Conservation (phyloP, 2,113 vertebrate genomes). For the Protomyctophum bolini region DNA sequence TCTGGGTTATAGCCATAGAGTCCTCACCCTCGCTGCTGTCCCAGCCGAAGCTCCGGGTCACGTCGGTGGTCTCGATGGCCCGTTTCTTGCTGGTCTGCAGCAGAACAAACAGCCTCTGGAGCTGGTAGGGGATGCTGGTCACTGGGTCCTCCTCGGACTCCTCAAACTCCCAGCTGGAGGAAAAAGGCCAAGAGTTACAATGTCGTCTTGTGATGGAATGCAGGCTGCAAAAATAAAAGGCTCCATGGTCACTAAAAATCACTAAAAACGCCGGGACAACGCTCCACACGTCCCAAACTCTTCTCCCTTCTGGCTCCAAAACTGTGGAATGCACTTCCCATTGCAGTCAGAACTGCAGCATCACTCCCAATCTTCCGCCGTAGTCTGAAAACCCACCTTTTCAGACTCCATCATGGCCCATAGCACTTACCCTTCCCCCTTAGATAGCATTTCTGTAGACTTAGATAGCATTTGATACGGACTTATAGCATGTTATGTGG, state of each 20-base stretch:
- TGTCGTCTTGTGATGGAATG: not conserved
- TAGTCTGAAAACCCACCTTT: no score
- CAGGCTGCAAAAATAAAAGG: not conserved
- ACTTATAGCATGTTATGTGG: no score
- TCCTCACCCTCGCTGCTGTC: constrained; percentile 96
- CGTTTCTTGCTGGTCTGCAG: constrained; percentile 98
- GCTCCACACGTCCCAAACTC: no score
- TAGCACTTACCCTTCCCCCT: no score
- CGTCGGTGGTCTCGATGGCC: constrained; percentile 97
- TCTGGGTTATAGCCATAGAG: constrained; percentile 30
- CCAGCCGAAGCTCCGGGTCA: constrained; percentile 98
- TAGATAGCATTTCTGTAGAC: no score
- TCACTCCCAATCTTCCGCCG: no score
- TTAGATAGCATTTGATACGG: no score
- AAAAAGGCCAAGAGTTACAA: constrained; percentile 2
- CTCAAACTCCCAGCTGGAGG: constrained; percentile 95
- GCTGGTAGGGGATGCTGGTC: constrained; percentile 95
- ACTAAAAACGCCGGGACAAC: no score
- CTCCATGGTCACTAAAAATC: not conserved
- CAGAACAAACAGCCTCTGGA: constrained; percentile 96
- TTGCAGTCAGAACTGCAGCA: no score
- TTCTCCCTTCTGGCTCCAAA: no score
- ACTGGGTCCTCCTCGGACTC: constrained; percentile 95
- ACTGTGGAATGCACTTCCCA: no score
- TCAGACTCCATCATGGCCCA: no score